phyloP scores from a whole-genome alignment of 1,140 invertebrate genomes.

The Trichonephila clavata region DNA sequence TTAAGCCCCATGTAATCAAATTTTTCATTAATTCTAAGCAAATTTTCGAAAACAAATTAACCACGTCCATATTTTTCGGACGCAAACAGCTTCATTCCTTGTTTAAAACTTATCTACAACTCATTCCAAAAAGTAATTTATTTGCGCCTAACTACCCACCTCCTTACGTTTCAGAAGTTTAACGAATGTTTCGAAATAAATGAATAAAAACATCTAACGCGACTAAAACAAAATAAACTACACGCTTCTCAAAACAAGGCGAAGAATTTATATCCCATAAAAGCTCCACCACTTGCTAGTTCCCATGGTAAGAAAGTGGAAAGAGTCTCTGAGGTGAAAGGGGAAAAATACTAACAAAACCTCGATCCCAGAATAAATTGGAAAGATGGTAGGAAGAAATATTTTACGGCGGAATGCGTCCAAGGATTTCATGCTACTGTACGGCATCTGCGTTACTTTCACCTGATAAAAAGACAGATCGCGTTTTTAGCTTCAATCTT shows the following conservation, averaged over 20 bases:
- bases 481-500: conserved; percentile 53
- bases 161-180: conserved; percentile 21
- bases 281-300: conserved; percentile 41
- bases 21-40: too few relatives aligned
- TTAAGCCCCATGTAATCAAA: too few relatives aligned
- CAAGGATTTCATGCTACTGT: conserved; percentile 15
- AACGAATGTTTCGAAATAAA: conserved; percentile 29
- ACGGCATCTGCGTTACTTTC: conserved; percentile 27
- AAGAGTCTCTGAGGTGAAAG: conserved; percentile 31
- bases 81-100: too few relatives aligned
- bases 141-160: background rate
- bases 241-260: conserved; percentile 32
- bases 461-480: conserved; percentile 49
- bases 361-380: conserved; percentile 47
- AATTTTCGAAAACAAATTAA: too few relatives aligned
- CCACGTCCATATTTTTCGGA: too few relatives aligned
- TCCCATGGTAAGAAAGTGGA: conserved; percentile 36
- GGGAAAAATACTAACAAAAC: conserved; percentile 36
- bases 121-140: conserved; percentile 6
- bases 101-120: background rate
- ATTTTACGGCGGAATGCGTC: conserved; percentile 37
- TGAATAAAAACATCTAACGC: background rate
- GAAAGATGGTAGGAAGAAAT: conserved; percentile 37
- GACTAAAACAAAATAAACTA: conserved; percentile 40
- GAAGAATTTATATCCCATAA: conserved; percentile 48